Evolutionary conservation across 2,797 vertebrate genomes (phyloP).

Genomic region (Helicolenus hilgendorfi): DNA sequence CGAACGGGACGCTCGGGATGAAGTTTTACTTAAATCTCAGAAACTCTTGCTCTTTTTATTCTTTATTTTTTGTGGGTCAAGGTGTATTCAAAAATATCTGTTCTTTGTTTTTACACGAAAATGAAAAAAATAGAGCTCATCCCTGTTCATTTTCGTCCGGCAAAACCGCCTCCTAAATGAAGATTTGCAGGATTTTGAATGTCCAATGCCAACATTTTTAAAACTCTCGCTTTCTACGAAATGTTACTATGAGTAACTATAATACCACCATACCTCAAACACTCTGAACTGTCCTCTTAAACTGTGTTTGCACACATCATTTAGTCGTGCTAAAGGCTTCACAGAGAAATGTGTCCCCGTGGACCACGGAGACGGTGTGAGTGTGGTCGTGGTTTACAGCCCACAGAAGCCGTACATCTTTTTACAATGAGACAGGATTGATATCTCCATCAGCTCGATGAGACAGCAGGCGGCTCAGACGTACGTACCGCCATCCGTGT

Average conservation of each 20-base stretch:
- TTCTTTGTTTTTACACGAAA: background rate
- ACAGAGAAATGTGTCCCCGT: conserved; percentile 43
- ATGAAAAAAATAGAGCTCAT: background rate
- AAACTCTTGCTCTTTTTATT: background rate
- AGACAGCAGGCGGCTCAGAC: conserved; percentile 25
- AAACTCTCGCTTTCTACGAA: background rate
- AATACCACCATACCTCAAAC: background rate
- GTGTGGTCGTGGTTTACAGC: conserved; percentile 49
- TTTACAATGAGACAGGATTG: conserved; percentile 58
- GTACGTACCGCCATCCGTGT: background rate
- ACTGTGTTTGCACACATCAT: background rate
- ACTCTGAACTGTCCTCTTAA: background rate
- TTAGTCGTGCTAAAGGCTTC: background rate
- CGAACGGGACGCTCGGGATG: too few species aligned
- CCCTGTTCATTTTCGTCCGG: background rate
- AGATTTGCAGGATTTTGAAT: background rate
- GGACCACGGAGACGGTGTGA: conserved; percentile 21
- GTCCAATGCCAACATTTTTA: background rate
- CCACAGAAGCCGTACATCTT: conserved; percentile 56
- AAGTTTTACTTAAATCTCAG: background rate
- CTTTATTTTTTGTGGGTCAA: background rate
- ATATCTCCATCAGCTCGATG: conserved; percentile 50
- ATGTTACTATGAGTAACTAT: background rate
- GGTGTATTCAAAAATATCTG: accelerated
- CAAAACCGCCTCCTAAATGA: background rate